Evolutionary conservation across 2,113 vertebrate species (phyloP), one percentile per base, ranked within the genome.

Genomic region (Lipophrys pholis): DNA sequence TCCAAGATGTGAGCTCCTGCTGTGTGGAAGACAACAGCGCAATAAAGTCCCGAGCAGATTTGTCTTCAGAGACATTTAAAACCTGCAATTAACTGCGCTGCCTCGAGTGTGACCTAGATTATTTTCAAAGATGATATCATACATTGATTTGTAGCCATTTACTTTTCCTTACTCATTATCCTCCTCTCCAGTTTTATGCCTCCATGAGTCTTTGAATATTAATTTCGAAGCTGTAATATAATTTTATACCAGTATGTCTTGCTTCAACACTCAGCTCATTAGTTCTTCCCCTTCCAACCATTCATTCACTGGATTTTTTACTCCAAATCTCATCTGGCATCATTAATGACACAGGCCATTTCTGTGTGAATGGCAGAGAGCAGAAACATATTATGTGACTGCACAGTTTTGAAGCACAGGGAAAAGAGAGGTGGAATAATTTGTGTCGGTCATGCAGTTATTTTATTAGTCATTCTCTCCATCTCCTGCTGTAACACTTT

Each of bases 51-150:
- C 6, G 16, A 54, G 36, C 39, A 0, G 7, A 68, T 38, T 72
- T 39, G 9, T 8, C 36, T 66, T 59, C 7, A 41, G 52, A 11
- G 71, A 70, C 56, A 51, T 60, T 53, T 53, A 57, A 74, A 82
- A 68, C 21, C 41, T 17, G 11, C 10, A 14, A 74, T 76, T 59
- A 51, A 71, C 12, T 69, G 0, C 1, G 38, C 3, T 6, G 39
- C 66, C 39, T 0, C 35, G 56, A 57, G 52, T 61, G 1, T 85
- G 57, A 74, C 79, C 73, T 60, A 73, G 76, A 78, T 81, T 56
- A 42, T 21, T 36, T 50, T 30, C 36, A 14, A 12, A 42, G 45
- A 49, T 17, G 14, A 40, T 8, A 55, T 10, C 50, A 16, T 8
- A 14, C 43, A 2, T 40, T 45, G 43, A 53, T 57, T 67, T 12